Evolutionary conservation across 92 coral and sea anemone species (phyloP).

Genomic region (Palythoa grandiflora): DNA sequence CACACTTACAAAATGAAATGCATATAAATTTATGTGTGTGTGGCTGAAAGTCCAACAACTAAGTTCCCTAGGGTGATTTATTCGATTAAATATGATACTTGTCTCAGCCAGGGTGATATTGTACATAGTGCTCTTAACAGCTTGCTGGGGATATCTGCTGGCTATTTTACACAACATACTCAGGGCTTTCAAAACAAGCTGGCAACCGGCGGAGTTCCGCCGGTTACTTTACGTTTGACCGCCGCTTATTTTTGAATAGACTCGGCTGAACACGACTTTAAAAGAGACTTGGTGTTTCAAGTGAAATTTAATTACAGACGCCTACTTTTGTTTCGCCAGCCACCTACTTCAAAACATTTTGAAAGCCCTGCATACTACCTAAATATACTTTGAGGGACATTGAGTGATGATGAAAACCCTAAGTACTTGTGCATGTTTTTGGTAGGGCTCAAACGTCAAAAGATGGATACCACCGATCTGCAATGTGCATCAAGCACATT

Average conservation of each 20-base stretch:
- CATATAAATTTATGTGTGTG: background rate
- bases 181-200: too few relatives aligned
- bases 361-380: too few relatives aligned
- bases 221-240: too few relatives aligned
- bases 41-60: conserved; percentile 28
- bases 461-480: conserved; percentile 26
- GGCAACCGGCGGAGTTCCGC: too few relatives aligned
- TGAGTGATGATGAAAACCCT: too few relatives aligned
- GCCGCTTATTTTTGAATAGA: too few relatives aligned
- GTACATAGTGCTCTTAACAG: conserved; percentile 18
- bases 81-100: conserved; percentile 14
- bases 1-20: conserved; percentile 3
- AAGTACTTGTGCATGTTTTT: conserved; percentile 15
- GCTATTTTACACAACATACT: conserved; percentile 19
- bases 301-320: too few relatives aligned
- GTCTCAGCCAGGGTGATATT: conserved; percentile 4
- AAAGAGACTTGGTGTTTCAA: too few relatives aligned
- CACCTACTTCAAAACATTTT: too few relatives aligned
- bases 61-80: background rate
- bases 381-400: background rate
- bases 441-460: conserved; percentile 14
- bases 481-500: conserved; percentile 12
- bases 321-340: too few relatives aligned
- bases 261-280: too few relatives aligned
- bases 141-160: conserved; percentile 29